These are phyloP conservation scores for Drymodes brunneopygia DNA, from an alignment of 2,113 vertebrate species.

Conservation along the genomic window DNA sequence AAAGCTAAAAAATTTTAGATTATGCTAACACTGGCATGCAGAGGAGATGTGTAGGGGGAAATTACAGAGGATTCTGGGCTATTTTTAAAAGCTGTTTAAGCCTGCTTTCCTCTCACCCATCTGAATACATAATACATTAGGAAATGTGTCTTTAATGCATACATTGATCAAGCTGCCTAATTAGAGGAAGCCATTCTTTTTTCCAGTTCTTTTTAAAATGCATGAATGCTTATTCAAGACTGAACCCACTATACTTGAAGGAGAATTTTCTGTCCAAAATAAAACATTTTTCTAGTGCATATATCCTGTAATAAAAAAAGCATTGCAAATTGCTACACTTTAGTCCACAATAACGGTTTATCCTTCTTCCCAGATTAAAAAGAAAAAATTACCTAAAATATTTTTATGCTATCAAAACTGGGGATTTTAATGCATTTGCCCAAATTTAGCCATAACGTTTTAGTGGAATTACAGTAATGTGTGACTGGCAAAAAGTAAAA, in stretches of 20 bases:
- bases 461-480: neutral
- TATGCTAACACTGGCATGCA: neutral
- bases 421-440: neutral
- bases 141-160: slow-evolving; percentile 42
- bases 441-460: neutral
- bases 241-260: neutral
- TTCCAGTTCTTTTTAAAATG: neutral
- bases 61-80: slow-evolving; percentile 6
- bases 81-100: slow-evolving; percentile 36
- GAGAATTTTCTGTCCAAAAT: neutral
- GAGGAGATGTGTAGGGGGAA: neutral
- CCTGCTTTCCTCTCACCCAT: slow-evolving; percentile 29
- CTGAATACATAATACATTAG: slow-evolving; percentile 34
- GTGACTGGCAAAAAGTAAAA: neutral
- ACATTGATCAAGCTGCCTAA: slow-evolving; percentile 30
- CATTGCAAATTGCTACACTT: neutral
- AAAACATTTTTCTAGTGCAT: neutral
- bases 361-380: neutral
- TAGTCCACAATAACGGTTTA: neutral
- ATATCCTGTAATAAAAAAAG: neutral
- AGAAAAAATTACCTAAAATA: neutral
- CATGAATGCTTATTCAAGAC: neutral
- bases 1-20: neutral
- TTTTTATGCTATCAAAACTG: neutral
- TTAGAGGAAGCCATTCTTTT: slow-evolving; percentile 13